These are phyloP conservation scores for Chrysogorgia sp. DNA, from an alignment of 92 coral and sea anemone species.

Conservation along the genomic window DNA sequence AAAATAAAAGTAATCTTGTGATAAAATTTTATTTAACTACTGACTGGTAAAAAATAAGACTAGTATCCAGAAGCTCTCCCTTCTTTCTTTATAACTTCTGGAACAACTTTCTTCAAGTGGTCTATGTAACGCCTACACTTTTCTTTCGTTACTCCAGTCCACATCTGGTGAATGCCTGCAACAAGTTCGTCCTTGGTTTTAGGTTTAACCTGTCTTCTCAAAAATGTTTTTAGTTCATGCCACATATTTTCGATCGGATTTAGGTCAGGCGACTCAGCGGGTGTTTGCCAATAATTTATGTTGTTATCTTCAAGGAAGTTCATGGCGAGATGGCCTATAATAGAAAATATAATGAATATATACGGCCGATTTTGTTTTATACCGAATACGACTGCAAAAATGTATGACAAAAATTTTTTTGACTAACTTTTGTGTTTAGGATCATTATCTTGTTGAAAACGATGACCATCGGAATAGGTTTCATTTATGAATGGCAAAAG, in stretches of 20 bases:
- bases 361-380: too few relatives aligned
- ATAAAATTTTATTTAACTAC: too few relatives aligned
- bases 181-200: conserved; percentile 33
- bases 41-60: not conserved
- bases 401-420: not conserved
- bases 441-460: conserved; percentile 47
- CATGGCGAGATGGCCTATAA: conserved; percentile 39
- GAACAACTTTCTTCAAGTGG: conserved; percentile 10
- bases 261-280: conserved; percentile 39
- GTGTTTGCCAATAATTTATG: conserved; percentile 43
- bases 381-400: not conserved
- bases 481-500: conserved; percentile 38
- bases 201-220: conserved; percentile 22
- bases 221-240: conserved; percentile 32
- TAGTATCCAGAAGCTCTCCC: conserved; percentile 4
- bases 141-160: conserved; percentile 10
- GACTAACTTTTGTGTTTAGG: conserved; percentile 36
- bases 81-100: not conserved
- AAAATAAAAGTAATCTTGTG: too few relatives aligned
- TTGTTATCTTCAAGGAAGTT: conserved; percentile 5
- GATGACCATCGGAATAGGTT: conserved; percentile 46
- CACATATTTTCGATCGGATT: conserved; percentile 29
- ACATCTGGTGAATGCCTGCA: conserved; percentile 9
- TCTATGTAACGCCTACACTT: not conserved
- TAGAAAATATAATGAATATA: not conserved